These are phyloP conservation scores for Parazoanthus atlanticus DNA, from an alignment of 92 coral and sea anemone species.

Conservation along the genomic window DNA sequence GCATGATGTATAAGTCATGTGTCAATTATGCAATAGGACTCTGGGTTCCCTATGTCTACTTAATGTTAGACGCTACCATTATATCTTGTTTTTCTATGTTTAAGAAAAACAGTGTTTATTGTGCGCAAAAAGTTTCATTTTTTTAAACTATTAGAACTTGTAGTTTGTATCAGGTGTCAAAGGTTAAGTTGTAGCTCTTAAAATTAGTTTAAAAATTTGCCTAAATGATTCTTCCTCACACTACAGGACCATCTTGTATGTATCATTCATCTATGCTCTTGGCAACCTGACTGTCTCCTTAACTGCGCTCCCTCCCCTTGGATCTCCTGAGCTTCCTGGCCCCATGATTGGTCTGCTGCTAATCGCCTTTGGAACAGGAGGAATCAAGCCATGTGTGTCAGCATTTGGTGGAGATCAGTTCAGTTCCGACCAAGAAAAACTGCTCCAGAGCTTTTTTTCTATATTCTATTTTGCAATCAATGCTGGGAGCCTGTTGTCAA, in stretches of 20 bases:
- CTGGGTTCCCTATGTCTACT: too few species aligned
- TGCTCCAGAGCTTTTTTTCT: slow-evolving; percentile 83
- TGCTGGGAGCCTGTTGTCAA: slow-evolving; percentile 84
- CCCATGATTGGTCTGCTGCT: slow-evolving; percentile 85
- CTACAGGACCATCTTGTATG: slow-evolving; percentile 75
- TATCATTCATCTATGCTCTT: slow-evolving; percentile 69
- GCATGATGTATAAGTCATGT: too few species aligned
- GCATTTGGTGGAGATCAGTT: slow-evolving; percentile 93
- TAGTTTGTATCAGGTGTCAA: too few species aligned
- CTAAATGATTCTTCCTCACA: too few species aligned
- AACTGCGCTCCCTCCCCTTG: slow-evolving; percentile 74
- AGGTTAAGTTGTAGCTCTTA: too few species aligned
- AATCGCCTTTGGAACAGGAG: slow-evolving; percentile 87
- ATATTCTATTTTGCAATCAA: slow-evolving; percentile 86
- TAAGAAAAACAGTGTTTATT: too few species aligned
- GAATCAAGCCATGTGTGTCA: slow-evolving; percentile 85
- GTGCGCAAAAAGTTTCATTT: too few species aligned
- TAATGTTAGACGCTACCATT: too few species aligned
- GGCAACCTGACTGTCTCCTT: slow-evolving; percentile 76
- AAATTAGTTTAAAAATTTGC: too few species aligned
- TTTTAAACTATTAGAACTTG: too few species aligned
- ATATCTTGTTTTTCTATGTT: too few species aligned
- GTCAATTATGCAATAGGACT: too few species aligned
- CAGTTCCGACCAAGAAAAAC: slow-evolving; percentile 66
- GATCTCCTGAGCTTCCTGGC: slow-evolving; percentile 74